Percentiles rank a stretch among this genome's conserved stretches.
Conservation (phyloP, 1,140 invertebrate species). For the Drosophila jambulina region DNA sequence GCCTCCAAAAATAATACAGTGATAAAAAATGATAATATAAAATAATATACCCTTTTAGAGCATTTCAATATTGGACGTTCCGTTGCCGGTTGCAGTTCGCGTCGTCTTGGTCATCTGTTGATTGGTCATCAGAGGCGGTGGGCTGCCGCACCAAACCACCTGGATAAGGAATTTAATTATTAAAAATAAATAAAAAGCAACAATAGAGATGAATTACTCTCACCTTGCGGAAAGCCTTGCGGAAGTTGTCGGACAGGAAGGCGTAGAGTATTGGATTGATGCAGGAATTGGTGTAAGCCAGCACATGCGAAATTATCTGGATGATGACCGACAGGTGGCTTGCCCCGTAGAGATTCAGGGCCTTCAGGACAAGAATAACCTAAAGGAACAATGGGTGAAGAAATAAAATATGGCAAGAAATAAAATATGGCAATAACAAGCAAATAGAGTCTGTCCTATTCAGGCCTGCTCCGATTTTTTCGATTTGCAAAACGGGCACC, state of each 20-base stretch:
- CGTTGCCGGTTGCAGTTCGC: slow-evolving; percentile 81
- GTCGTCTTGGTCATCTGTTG: slow-evolving; percentile 82
- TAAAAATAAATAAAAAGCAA: neutral
- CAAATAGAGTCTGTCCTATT: too few relatives aligned
- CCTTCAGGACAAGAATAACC: slow-evolving; percentile 93
- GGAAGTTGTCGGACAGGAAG: slow-evolving; percentile 93
- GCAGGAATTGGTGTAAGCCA: slow-evolving; percentile 97
- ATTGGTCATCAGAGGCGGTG: slow-evolving; percentile 70
- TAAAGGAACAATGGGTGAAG: slow-evolving; percentile 78
- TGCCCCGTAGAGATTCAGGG: slow-evolving; percentile 89
- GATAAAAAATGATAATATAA: too few relatives aligned
- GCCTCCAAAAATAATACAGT: too few relatives aligned
- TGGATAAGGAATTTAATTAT: slow-evolving; percentile 12
- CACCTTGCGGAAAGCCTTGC: slow-evolving; percentile 91
- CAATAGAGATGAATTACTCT: neutral
- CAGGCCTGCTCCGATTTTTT: too few relatives aligned
- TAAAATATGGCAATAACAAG: too few relatives aligned
- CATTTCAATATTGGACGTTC: slow-evolving; percentile 83
- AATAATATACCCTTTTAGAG: slow-evolving; percentile 64
- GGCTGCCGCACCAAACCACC: slow-evolving; percentile 83
- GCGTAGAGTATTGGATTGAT: slow-evolving; percentile 98
- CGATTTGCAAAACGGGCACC: too few relatives aligned
- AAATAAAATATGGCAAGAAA: neutral
- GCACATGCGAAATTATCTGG: slow-evolving; percentile 94
- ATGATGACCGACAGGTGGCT: slow-evolving; percentile 89